Base-by-base conservation (phyloP, 37 sponge, comb jelly and placozoan species). In the Ianthella basta region DNA sequence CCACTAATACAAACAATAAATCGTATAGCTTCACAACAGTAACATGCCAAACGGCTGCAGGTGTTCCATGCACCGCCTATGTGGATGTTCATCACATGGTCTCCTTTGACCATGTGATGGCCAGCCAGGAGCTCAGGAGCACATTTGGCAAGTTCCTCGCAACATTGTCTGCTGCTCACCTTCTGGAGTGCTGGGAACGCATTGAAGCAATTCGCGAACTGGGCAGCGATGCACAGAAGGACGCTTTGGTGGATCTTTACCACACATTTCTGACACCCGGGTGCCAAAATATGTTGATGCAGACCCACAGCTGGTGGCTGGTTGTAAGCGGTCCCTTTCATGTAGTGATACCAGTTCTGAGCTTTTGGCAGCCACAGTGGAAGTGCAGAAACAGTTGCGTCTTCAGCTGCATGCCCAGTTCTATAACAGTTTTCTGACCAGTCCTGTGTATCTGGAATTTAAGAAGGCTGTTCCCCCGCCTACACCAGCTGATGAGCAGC, bases 51-150 rank as follows among this genome's bases (percentile, higher is more conserved):
- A n/a, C n/a, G n/a, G n/a, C n/a, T n/a, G n/a, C n/a, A n/a, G n/a
- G n/a, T n/a, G n/a, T n/a, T n/a, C n/a, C n/a, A n/a, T n/a, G n/a
- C n/a, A n/a, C n/a, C n/a, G n/a, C n/a, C n/a, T n/a, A n/a, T n/a
- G n/a, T n/a, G n/a, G n/a, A n/a, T n/a, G n/a, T n/a, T n/a, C n/a
- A n/a, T n/a, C n/a, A n/a, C n/a, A n/a, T n/a, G n/a, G 59, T 92
- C 6, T 86, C 92, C 4, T 92, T 92, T 83, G 90, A 87, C 5
- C 69, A 73, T 0, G 80, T 92, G 25, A 83, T 92, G 87, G 60
- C 75, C 10, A 92, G 79, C 61, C 38, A 80, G 23, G 41, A 37
- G 0, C 77, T 55, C 33, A 44, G 83, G 13, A 80, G 15, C 33
- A 37, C 64, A 8, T 75, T 92, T 18, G 12, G 36, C 3, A 40